A percentile compares a stretch with the other conserved stretches of the same genome.
Conservation (phyloP, 2,888 invertebrate species). For the Dioctria rufipes region DNA sequence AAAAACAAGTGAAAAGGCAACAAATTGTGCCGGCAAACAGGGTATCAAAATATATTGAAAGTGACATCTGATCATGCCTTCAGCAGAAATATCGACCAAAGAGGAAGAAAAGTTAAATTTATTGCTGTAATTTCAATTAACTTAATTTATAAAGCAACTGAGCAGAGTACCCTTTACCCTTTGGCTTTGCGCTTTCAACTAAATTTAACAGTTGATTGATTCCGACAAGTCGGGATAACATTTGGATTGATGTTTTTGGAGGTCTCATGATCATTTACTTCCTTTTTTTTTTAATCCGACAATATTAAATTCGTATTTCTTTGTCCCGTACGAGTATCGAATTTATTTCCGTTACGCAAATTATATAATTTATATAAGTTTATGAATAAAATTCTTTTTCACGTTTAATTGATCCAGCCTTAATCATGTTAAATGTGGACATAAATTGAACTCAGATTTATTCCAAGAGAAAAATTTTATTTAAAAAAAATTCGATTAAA, state of each 20-base stretch:
- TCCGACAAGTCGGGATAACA: conserved; percentile 45
- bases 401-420: no score
- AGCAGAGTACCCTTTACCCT: conserved; percentile 54
- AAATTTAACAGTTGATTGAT: conserved; percentile 53
- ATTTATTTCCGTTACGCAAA: no score
- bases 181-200: conserved; percentile 49
- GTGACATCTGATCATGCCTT: conserved; percentile 52
- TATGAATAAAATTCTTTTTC: no score
- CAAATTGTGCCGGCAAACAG: conserved; percentile 28
- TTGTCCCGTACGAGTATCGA: no score
- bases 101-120: conserved; percentile 54
- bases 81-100: conserved; percentile 45
- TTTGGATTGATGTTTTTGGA: conserved; percentile 51
- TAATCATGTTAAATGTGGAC: no score
- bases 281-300: neutral
- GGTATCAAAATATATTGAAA: conserved; percentile 41
- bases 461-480: no score
- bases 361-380: no score
- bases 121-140: conserved; percentile 57
- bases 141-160: conserved; percentile 56
- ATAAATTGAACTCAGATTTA: no score
- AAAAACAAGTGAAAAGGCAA: conserved; percentile 27
- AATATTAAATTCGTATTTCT: no score
- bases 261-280: conserved; percentile 25
- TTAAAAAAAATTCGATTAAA: no score